Evolutionary conservation across 2,797 vertebrate species (phyloP).

Genomic region (Crenichthys baileyi): DNA sequence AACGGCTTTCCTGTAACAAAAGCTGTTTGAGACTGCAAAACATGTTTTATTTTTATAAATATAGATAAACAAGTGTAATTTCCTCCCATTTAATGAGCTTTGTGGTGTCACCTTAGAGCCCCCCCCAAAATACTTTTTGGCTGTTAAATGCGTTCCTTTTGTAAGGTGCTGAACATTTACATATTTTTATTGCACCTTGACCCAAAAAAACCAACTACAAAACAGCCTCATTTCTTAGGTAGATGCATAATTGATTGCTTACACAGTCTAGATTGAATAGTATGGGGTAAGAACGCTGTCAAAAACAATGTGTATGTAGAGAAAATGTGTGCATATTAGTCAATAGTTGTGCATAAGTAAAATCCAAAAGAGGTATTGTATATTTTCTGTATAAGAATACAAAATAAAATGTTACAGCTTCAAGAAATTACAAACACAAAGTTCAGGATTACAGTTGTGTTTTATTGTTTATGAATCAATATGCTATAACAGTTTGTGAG

Average conservation of each 20-base stretch:
- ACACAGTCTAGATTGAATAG: slow-evolving; percentile 36
- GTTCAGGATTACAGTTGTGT: too few species aligned
- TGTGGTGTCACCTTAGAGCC: background rate
- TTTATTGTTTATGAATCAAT: too few species aligned
- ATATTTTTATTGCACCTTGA: slow-evolving; percentile 27
- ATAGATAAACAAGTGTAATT: background rate
- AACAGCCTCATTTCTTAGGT: slow-evolving; percentile 1
- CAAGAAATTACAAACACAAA: too few species aligned
- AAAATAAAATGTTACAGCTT: too few species aligned
- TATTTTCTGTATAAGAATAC: too few species aligned
- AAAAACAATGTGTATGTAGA: too few species aligned
- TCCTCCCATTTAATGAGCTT: background rate
- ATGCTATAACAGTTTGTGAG: too few species aligned
- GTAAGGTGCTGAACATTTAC: background rate
- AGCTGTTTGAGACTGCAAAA: background rate
- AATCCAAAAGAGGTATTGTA: too few species aligned
- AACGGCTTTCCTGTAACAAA: background rate
- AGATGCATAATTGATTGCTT: slow-evolving; percentile 42
- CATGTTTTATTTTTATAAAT: background rate
- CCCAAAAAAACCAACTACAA: slow-evolving; percentile 21
- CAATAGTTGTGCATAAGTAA: too few species aligned
- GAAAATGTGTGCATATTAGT: too few species aligned
- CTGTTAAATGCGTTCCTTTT: too few species aligned
- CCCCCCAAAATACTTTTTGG: background rate
- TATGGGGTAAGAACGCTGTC: too few species aligned